These are phyloP conservation scores for Pheosia gnoma DNA, from an alignment of 2,888 invertebrate species.

Conservation along the genomic window DNA sequence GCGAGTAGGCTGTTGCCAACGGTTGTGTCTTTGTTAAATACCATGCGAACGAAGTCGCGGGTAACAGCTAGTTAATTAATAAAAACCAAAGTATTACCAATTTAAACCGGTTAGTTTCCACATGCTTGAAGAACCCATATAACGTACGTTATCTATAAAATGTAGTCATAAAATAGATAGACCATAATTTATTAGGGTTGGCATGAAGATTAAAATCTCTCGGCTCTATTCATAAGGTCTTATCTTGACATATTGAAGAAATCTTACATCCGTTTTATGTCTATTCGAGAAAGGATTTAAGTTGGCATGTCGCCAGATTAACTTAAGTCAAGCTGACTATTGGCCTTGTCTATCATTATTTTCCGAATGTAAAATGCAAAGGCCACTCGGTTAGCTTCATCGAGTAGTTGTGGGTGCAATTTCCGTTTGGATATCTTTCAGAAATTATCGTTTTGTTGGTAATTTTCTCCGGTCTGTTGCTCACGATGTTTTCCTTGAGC, in stretches of 20 bases:
- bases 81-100: neutral
- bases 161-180: conserved; percentile 3
- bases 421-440: too few relatives aligned
- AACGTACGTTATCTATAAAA: neutral
- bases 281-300: neutral
- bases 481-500: too few relatives aligned
- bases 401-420: too few relatives aligned
- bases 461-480: too few relatives aligned
- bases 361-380: too few relatives aligned
- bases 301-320: neutral
- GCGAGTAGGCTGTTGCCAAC: too few relatives aligned
- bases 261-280: neutral
- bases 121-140: neutral
- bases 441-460: too few relatives aligned
- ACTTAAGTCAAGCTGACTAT: neutral
- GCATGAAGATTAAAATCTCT: neutral
- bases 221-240: neutral
- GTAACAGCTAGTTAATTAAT: too few relatives aligned
- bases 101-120: neutral
- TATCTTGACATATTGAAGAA: conserved; percentile 1
- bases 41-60: too few relatives aligned
- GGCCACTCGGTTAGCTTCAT: too few relatives aligned
- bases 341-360: too few relatives aligned
- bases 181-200: neutral
- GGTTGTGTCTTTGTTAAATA: too few relatives aligned